Base-by-base conservation (phyloP, 1,140 invertebrate genomes). In the Spodoptera litura region DNA sequence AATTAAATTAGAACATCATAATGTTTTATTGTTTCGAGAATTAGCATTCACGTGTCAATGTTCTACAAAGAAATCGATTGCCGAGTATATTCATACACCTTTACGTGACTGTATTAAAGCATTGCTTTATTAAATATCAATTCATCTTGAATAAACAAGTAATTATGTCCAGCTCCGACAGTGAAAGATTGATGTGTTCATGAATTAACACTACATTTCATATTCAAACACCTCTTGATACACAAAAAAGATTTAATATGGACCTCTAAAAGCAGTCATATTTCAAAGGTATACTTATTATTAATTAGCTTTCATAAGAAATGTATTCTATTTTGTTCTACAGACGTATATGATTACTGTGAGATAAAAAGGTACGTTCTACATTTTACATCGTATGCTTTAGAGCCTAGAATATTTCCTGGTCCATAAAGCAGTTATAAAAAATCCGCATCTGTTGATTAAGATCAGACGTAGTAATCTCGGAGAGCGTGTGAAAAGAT, bases 141-240 rank as follows among this genome's bases (percentile, higher is more conserved):
- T 90, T 90, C 87, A 87, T 87, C 73, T 82, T 78, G 68, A 85
- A 83, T 81, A 90, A 88, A 89, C 84, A 89, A 78, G 81, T 87
- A 85, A 88, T 87, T 88, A 89, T 76, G 76, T 80, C 79, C 75
- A 58, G 59, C 52, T 71, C 81, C 72, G 81, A 85, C 87, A 82
- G 79, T 66, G 79, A 78, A 86, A 86, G 90, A 91, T 90, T 89
- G 89, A 91, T 90, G 88, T 81, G 87, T 88, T 88, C 81, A 87
- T 80, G 78, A 84, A 82, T 87, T 82, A 85, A 89, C 85, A 81
- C 81, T 82, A 84, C 80, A 78, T 78, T 82, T 56, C 76, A 84
- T 85, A 85, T 86, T 83, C 84, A 81, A 85, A 64, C 78, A 79
- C 27, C 31, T 55, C 62, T 20, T 27, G 71, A 73, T 5, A 55